Evolutionary conservation across 2,113 vertebrate genomes (phyloP).

Genomic region (Naja naja): DNA sequence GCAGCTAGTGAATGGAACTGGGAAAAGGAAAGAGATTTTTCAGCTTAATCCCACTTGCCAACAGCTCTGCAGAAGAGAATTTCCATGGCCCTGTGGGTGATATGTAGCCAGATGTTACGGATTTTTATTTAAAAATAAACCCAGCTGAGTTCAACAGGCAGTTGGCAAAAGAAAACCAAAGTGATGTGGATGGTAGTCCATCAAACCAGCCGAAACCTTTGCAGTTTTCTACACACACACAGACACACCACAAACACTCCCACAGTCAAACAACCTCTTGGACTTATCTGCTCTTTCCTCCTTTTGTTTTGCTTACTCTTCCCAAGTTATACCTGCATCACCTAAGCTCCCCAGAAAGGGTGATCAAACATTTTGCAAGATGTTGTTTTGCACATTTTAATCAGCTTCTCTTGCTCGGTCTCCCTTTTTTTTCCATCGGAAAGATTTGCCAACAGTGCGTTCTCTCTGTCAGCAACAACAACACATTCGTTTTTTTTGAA

Average conservation of each 20-base stretch:
- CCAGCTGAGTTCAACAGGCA: background rate
- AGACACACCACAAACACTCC: background rate
- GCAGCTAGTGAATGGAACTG: background rate
- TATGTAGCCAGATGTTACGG: background rate
- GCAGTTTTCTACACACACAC: background rate
- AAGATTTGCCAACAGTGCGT: background rate
- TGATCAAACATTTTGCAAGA: background rate
- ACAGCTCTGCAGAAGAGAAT: background rate
- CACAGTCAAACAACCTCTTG: background rate
- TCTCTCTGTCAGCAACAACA: background rate
- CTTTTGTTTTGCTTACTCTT: background rate
- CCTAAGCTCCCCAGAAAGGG: background rate
- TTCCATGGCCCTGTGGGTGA: background rate
- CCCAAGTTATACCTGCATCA: background rate
- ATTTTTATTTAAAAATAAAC: background rate
- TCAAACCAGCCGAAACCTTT: background rate
- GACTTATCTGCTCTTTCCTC: background rate
- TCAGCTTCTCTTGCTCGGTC: background rate
- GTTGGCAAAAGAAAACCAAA: background rate
- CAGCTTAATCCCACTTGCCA: background rate
- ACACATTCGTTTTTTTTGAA: background rate
- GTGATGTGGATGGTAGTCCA: too few relatives aligned
- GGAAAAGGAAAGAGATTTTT: background rate
- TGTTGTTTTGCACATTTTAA: background rate
- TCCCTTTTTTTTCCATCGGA: background rate